Evolutionary conservation across 2,113 vertebrate genomes (phyloP).

Genomic region (Ageneiosus marmoratus): DNA sequence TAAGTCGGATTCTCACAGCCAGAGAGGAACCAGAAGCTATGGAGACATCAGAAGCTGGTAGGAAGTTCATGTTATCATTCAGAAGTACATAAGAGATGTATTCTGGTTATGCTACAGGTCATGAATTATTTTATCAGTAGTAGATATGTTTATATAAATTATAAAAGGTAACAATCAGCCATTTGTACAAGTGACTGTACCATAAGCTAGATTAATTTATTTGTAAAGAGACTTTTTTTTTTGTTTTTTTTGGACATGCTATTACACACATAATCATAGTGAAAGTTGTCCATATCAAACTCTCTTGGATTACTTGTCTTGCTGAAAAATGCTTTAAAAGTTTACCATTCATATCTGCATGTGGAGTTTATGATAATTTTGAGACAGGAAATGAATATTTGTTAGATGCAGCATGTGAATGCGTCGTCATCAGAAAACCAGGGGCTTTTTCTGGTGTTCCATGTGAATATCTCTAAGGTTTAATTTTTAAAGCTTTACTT

Average conservation of each 20-base stretch:
- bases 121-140: not conserved
- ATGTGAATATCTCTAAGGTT: not conserved
- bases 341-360: not conserved
- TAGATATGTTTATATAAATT: not conserved
- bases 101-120: not conserved
- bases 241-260: not conserved
- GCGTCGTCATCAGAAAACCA: not conserved
- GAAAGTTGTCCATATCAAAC: not conserved
- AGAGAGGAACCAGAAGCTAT: conserved; percentile 24
- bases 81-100: not conserved
- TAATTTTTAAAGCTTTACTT: not conserved
- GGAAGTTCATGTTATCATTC: conserved; percentile 40
- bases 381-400: not conserved
- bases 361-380: not conserved
- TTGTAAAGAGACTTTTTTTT: not conserved
- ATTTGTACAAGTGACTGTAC: not conserved
- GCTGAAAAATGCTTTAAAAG: not conserved
- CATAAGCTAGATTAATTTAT: not conserved
- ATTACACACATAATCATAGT: not conserved
- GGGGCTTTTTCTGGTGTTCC: not conserved
- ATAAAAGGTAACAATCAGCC: not conserved
- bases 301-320: not conserved
- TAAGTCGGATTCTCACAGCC: conserved; percentile 54
- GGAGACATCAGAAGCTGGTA: conserved; percentile 57
- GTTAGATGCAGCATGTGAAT: not conserved